Evolutionary conservation across 2,888 invertebrate genomes (phyloP).

Genomic region (Nezara viridula): DNA sequence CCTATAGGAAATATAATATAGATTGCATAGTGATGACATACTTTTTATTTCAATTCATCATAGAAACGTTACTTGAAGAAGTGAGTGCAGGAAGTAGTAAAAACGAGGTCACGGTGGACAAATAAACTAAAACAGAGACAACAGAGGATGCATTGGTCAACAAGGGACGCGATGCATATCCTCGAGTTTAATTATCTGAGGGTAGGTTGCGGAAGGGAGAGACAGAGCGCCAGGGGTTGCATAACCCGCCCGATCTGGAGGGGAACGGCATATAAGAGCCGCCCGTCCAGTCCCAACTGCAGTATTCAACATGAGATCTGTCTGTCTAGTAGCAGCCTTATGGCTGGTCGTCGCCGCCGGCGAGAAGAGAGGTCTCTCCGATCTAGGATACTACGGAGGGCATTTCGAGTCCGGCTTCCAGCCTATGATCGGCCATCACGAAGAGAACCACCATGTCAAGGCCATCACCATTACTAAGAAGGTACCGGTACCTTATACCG

Average conservation of each 20-base stretch:
- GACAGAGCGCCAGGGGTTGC: slow-evolving; percentile 17
- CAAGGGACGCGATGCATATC: slow-evolving; percentile 33
- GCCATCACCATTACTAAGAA: slow-evolving; percentile 81
- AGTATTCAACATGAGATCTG: slow-evolving; percentile 20
- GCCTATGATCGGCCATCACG: slow-evolving; percentile 61
- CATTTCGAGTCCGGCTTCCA: slow-evolving; percentile 63
- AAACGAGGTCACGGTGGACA: not conserved
- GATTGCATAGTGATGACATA: too few species aligned
- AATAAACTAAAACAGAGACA: not conserved
- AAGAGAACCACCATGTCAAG: slow-evolving; percentile 76
- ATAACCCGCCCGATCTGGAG: slow-evolving; percentile 15
- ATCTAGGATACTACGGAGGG: slow-evolving; percentile 64
- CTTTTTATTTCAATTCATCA: not conserved
- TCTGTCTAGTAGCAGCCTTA: slow-evolving; percentile 19
- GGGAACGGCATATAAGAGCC: slow-evolving; percentile 30
- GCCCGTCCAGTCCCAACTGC: not conserved
- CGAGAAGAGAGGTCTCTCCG: slow-evolving; percentile 66
- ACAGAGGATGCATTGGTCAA: slow-evolving; percentile 43
- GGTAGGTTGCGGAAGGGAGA: slow-evolving; percentile 39
- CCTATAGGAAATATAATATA: too few species aligned
- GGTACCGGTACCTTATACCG: slow-evolving; percentile 81
- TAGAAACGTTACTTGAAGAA: not conserved
- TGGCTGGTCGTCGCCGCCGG: not conserved
- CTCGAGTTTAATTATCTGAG: slow-evolving; percentile 36
- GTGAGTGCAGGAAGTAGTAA: not conserved